Evolutionary conservation across 2,113 vertebrate species (phyloP), one percentile per base, ranked within the genome.

Genomic region (Ammodytes dubius): DNA sequence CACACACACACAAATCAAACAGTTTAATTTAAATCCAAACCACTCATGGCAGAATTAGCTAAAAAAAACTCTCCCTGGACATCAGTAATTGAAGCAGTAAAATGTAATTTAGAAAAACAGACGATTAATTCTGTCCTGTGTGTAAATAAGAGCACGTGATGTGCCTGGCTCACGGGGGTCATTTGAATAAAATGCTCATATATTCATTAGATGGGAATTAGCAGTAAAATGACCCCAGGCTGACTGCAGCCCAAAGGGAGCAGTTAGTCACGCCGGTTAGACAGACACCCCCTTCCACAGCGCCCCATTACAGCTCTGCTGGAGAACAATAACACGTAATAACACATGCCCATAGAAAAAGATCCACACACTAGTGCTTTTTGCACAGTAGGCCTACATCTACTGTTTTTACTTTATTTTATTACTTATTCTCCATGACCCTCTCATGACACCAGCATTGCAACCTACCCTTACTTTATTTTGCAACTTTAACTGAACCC

Each of bases 201-300:
- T 88, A 87, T 89, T 90, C 89, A 91, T 91, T 90, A 86, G 77
- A 75, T 80, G 79, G 17, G 71, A 93, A 93, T 94, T 93, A 93
- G 91, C 89, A 85, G 87, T 91, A 90, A 94, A 91, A 91, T 88
- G 87, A 94, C 88, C 89, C 80, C 82, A 76, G 86, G 87, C 81
- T 91, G 85, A 91, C 61, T 81, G 88, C 58, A 58, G 79, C 82
- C 88, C 87, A 76, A 17, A 56, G 91, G 90, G 91, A 91, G 93
- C 90, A n/a, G 85, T 95, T 95, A 93, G 94, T 95, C 91, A 95
- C 89, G 92, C 92, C 87, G 77, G 68, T 87, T 93, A 92, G 87
- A 75, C 91, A 89, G 75, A 79, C 27, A 27, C 53, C 87, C 75
- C 81, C 84, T 74, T 57, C 77, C 77, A 72, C 45, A 45, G 74